A percentile compares a stretch with the other conserved stretches of the same genome.
These are phyloP conservation scores for Megalopta genalis DNA, from an alignment of 1,140 invertebrate species.

Conservation along the genomic window DNA sequence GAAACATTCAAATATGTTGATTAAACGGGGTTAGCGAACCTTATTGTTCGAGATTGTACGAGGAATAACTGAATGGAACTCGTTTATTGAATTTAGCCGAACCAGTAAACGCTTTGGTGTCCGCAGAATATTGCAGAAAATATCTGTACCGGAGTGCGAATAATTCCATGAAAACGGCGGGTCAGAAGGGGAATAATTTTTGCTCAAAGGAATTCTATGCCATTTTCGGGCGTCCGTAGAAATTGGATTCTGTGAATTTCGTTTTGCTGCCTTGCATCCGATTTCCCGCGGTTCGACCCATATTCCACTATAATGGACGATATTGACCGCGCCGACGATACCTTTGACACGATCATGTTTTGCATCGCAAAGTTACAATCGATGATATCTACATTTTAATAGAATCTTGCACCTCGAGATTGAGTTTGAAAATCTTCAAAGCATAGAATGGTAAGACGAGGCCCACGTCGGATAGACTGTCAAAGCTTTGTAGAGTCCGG, in stretches of 20 bases:
- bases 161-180: neutral
- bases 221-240: neutral
- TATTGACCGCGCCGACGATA: neutral
- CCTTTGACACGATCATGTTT: neutral
- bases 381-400: conserved; percentile 2
- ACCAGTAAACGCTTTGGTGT: too few species aligned
- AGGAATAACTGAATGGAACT: too few species aligned
- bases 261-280: neutral
- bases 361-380: neutral
- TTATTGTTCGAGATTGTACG: too few species aligned
- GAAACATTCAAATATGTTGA: too few species aligned
- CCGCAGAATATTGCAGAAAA: neutral
- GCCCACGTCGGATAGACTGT: too few species aligned
- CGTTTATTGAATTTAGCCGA: too few species aligned
- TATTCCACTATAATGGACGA: neutral
- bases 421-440: conserved; percentile 2
- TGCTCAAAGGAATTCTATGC: neutral
- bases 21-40: too few species aligned
- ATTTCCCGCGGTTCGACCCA: neutral
- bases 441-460: neutral
- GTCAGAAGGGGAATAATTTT: too few species aligned
- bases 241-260: neutral
- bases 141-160: neutral
- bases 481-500: neutral
- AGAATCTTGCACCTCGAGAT: neutral